Evolutionary conservation across 1,140 invertebrate species (phyloP), one percentile per base, ranked within the genome.

Genomic region (Samia ricini): DNA sequence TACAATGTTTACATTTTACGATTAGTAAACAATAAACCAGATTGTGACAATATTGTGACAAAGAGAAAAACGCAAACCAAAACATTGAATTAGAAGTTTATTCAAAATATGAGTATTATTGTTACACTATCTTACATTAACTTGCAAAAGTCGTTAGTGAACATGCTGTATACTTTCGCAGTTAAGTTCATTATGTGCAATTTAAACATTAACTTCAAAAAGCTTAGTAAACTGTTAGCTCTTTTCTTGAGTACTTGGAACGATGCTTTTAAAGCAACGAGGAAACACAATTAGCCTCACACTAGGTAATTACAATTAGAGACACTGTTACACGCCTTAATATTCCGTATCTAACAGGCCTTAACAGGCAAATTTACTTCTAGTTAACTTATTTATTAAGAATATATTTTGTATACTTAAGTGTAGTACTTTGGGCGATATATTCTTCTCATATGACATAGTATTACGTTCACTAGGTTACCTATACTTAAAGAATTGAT

Each of bases 291-390:
- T 74, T 73, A 68, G 62, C 70, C 64, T 72, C 61, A 63, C 61
- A 63, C 68, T 72, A 60, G 63, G 67, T 71, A 70, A 76, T 76
- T 71, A 77, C 71, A 81, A 79, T 76, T 77, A 74, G 68, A 15
- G 71, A 69, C 70, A 70, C 59, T 71, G 72, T 63, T 77, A 72
- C 69, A 69, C 70, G 71, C 72, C 70, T 48, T 67, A 61, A 59
- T 71, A 60, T 65, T 57, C 57, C 61, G 29, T 57, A 24, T 55
- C n/a, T 24, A n/a, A 24, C 22, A 24, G 24, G n/a, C 52, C 52
- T 24, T 55, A 24, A 55, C 10, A 22, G 22, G 10, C 22, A 55
- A 55, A 24, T 55, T 55, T 24, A 55, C 52, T 23, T 55, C 24
- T 22, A 42, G 33, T 42, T 42, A 12, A 15, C 33, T 42, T 42